Base-by-base conservation (phyloP, 2,888 invertebrate species). In the Ophioninae sp. region DNA sequence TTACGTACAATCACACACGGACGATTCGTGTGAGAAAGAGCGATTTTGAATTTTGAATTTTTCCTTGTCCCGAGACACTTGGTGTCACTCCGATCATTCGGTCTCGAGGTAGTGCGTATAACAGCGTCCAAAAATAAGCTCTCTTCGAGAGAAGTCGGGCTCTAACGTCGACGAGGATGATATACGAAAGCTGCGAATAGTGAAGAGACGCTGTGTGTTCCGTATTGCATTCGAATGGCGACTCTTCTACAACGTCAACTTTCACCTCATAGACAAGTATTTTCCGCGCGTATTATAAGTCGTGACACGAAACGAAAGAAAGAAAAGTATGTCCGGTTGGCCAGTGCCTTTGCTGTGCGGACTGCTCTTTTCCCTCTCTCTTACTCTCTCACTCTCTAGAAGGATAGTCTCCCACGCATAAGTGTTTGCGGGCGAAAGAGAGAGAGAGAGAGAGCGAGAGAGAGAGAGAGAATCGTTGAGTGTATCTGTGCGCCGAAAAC, bases 111-210 rank as follows among this genome's bases (percentile, higher is more conserved):
- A 59, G 61, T 68, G 79, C 72, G 72, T 77, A 44, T 82, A 82
- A 84, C 81, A 79, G 76, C 76, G 82, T 84, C 84, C 81, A 84
- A 84, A 82, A 84, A 84, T 84, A 84, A 84, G 71, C 59, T 69
- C 72, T 73, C 69, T 44, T 22, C 79, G 67, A 64, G 65, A 56
- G 65, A 56, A 73, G 51, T 73, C 65, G 65, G 44, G 20, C 65
- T 56, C 23, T 65, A 73, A 59, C 71, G 71, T 64, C 64, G 51
- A 64, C 64, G 81, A 61, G 41, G 67, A 51, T 51, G 67, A 74
- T 61, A 74, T 74, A 68, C 68, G 61, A 79, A 73, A 61, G 51
- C 39, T 51, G 51, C 51, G 63, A 59, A 17, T 67, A 30, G 74
- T 44, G 22, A 65, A 72, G 72, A 75, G 68, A 73, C 59, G 20